phyloP scores from a whole-genome alignment of 2,888 invertebrate species.

The Incurvaria masculella region DNA sequence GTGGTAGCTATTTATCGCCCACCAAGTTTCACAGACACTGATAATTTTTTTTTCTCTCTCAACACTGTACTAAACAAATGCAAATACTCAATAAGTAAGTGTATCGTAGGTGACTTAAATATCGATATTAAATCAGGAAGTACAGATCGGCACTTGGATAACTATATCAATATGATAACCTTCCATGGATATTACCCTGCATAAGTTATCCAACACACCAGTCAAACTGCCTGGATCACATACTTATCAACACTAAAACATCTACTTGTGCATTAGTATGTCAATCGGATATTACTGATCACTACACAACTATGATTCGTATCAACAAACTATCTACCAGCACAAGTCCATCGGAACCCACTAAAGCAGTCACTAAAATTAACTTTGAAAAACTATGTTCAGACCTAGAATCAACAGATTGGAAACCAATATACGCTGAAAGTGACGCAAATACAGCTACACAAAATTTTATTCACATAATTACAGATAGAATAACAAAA shows the following conservation, averaged over 20 bases:
- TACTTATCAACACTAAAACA: too few species aligned
- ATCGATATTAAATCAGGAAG: constrained; percentile 5
- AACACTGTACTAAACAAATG: neutral
- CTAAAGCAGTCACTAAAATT: neutral
- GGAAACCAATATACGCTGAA: too few species aligned
- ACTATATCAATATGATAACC: constrained; percentile 12
- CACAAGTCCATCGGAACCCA: too few species aligned
- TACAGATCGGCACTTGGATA: neutral
- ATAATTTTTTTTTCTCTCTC: constrained; percentile 2
- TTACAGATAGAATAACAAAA: neutral
- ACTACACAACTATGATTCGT: constrained; percentile 4
- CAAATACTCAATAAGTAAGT: constrained; percentile 3
- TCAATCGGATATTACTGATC: too few species aligned
- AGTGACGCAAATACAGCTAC: too few species aligned
- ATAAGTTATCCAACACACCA: constrained; percentile 11
- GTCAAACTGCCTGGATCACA: constrained; percentile 16
- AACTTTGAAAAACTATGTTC: constrained; percentile 1
- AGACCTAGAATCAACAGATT: neutral
- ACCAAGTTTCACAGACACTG: neutral
- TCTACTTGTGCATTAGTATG: constrained; percentile 7
- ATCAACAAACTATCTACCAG: neutral
- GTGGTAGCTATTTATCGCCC: too few species aligned
- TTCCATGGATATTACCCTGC: constrained; percentile 10
- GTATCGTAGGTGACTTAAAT: constrained; percentile 14
- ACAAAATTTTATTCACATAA: constrained; percentile 2